Evolutionary conservation across 2,888 invertebrate species (phyloP), one percentile per base, ranked within the genome.

Genomic region (Podabrus alpinus): DNA sequence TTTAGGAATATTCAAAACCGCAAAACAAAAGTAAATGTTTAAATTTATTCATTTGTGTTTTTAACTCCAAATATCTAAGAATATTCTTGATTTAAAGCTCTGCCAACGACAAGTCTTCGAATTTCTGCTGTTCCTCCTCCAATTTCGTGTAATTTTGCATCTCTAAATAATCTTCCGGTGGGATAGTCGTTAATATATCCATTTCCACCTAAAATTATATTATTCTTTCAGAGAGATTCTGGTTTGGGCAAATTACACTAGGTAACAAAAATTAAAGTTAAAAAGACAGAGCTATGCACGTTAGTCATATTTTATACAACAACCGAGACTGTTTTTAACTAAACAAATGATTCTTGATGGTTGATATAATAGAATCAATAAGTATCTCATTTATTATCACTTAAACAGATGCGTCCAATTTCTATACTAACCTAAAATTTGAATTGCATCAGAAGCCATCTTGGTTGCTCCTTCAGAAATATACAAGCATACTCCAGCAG

Each of bases 131-230:
- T 99, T 13, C 99, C 99, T 19, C 97, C 99, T 11, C 99, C 99
- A 80, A 99, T 99, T 90, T 99, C 99, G 85, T 98, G 99, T 4
- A 99, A 88, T 87, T 99, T 99, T 0, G 99, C 97, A 88, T 99
- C 99, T 79, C 99, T 89, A 74, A 99, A 88, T 72, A 96, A 89
- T 83, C 99, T 91, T 66, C 99, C 99, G 11, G 97, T 94, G n/a
- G 98, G 94, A 88, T 98, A 98, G 84, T 99, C 99, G 86, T 99
- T 99, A 79, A 98, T 98, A 86, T 95, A 99, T 21, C 99, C 99
- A 88, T 99, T 99, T 29, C 99, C 99, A 82, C 99, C 99, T 94
- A 86, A 17, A 64, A 64, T 62, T 13, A 3, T 61, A 15, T 16
- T 17, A 4, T 16, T n/a, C n/a, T n/a, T n/a, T n/a, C n/a, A n/a